A percentile compares a stretch with the other conserved stretches of the same genome.
These are phyloP conservation scores for Myotis findleyi DNA, from an alignment of 2,797 vertebrate genomes.

Conservation along the genomic window DNA sequence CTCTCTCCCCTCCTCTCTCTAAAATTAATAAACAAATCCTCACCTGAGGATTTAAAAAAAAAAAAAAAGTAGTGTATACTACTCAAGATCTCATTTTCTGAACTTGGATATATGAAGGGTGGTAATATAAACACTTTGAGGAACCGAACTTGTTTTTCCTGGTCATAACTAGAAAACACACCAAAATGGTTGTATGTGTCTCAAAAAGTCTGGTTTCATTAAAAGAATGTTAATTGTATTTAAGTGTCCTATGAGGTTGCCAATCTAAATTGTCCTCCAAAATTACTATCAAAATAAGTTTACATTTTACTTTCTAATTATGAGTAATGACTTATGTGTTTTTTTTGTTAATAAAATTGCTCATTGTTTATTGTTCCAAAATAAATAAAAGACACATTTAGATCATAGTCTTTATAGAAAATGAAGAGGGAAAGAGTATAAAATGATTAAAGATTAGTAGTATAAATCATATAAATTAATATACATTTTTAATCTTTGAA, in stretches of 20 bases:
- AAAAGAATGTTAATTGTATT: background rate
- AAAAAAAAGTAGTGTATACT: background rate
- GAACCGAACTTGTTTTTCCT: background rate
- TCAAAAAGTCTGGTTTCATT: background rate
- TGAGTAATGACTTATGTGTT: background rate
- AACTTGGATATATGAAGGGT: background rate
- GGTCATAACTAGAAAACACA: background rate
- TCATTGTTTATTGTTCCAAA: background rate
- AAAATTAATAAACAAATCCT: background rate
- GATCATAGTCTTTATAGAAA: background rate
- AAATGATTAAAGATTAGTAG: background rate
- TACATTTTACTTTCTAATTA: background rate
- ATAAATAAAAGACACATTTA: background rate
- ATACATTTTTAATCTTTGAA: background rate
- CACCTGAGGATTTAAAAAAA: background rate
- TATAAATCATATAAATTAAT: background rate
- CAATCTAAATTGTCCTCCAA: background rate
- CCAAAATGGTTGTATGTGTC: background rate
- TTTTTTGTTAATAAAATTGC: background rate
- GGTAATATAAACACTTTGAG: background rate
- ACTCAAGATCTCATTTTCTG: background rate
- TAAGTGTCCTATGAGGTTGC: background rate
- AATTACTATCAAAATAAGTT: background rate
- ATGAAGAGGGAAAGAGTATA: background rate
- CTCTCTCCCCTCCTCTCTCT: background rate